A percentile compares a stretch with the other conserved stretches of the same genome.
These are phyloP conservation scores for Progne subis DNA, from an alignment of 2,113 vertebrate genomes.

Conservation along the genomic window DNA sequence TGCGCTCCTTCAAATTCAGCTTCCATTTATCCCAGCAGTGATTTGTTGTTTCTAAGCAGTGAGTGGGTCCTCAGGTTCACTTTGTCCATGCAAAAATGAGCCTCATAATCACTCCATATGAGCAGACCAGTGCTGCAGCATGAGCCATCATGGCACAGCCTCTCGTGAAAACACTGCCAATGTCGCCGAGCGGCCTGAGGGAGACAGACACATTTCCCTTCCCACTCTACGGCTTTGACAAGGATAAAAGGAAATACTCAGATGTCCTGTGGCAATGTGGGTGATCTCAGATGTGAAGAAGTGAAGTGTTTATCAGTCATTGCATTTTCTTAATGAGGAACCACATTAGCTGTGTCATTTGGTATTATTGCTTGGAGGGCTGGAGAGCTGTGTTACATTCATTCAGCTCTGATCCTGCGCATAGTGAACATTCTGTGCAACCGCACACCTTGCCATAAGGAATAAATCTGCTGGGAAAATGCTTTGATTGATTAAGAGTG, in stretches of 20 bases:
- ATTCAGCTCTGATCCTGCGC: background rate
- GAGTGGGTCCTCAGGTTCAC: background rate
- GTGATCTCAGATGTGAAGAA: constrained; percentile 31
- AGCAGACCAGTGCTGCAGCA: background rate
- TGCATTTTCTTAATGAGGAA: constrained; percentile 8
- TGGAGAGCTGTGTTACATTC: background rate
- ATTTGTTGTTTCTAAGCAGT: background rate
- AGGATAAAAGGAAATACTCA: background rate
- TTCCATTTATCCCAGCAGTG: background rate
- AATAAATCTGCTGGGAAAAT: constrained; percentile 51
- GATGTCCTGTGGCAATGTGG: background rate
- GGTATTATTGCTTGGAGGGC: background rate
- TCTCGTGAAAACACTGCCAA: background rate
- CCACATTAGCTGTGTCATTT: constrained; percentile 17
- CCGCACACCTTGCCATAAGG: constrained; percentile 39
- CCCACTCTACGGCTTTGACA: background rate
- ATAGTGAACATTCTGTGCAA: constrained; percentile 16
- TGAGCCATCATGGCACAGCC: rapidly evolving
- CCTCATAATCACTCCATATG: background rate
- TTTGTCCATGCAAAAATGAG: background rate
- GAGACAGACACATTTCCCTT: background rate
- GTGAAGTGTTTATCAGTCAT: constrained; percentile 16
- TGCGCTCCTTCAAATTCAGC: background rate
- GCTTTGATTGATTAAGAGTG: constrained; percentile 48
- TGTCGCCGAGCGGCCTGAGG: rapidly evolving